phyloP scores from a whole-genome alignment of 2,888 invertebrate genomes.

The Acanthosepion pharaonis region DNA sequence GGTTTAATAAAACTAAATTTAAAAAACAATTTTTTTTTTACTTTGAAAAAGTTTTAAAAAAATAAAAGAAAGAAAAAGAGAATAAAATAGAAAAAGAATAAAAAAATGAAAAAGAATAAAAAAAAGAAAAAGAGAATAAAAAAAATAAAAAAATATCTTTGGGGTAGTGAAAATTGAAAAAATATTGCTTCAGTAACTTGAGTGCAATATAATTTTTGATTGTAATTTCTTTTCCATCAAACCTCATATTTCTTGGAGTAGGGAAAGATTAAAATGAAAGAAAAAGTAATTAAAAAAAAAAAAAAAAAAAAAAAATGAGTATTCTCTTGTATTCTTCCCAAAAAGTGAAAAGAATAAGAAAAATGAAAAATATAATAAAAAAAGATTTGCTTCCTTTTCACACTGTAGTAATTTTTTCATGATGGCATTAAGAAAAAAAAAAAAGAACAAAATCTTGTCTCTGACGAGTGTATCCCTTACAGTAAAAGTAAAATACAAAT shows the following conservation, averaged over 20 bases:
- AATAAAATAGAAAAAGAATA: no score
- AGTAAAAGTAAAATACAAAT: not conserved
- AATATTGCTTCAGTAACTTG: not conserved
- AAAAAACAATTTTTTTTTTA: not conserved
- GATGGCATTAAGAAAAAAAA: not conserved
- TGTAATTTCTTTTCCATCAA: not conserved
- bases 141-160: not conserved
- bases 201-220: not conserved
- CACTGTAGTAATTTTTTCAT: not conserved
- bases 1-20: not conserved
- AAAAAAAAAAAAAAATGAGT: not conserved
- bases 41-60: no score
- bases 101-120: no score
- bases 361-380: not conserved
- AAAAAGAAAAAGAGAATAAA: not conserved
- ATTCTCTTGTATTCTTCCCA: not conserved
- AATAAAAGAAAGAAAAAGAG: no score
- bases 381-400: not conserved
- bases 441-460: not conserved
- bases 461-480: not conserved
- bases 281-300: not conserved
- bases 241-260: not conserved
- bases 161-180: not conserved
- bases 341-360: not conserved
- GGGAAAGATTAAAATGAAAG: not conserved